Percentiles rank a stretch among this genome's conserved stretches.
Conservation (phyloP, 2,797 vertebrate species). For the Jordanella pulchra region DNA sequence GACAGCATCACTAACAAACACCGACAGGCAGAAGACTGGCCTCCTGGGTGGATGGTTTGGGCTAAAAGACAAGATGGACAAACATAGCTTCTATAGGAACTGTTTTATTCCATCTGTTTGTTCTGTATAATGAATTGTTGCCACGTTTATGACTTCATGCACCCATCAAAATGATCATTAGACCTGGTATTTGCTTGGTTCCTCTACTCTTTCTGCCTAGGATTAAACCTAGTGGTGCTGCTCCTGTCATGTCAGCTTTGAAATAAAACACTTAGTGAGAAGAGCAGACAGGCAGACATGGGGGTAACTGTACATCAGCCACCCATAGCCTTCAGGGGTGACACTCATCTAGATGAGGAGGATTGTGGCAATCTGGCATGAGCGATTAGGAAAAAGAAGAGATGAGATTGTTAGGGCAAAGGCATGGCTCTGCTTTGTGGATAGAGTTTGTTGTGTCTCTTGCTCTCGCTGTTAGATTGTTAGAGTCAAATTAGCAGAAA, state of each 20-base stretch:
- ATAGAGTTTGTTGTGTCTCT: constrained; percentile 58
- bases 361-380: constrained; percentile 60
- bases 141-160: constrained; percentile 51
- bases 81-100: constrained; percentile 44
- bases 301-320: constrained; percentile 70
- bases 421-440: constrained; percentile 49
- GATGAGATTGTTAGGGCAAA: constrained; percentile 66
- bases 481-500: constrained; percentile 49
- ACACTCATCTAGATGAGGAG: constrained; percentile 58
- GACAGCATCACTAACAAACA: constrained; percentile 73
- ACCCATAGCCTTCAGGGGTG: constrained; percentile 54
- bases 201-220: constrained; percentile 43
- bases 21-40: constrained; percentile 67
- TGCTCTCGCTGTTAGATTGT: constrained; percentile 46
- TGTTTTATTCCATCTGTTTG: constrained; percentile 34
- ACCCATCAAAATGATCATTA: constrained; percentile 58
- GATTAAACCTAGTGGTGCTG: constrained; percentile 64
- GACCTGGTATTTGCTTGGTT: constrained; percentile 52
- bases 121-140: constrained; percentile 42
- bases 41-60: constrained; percentile 56
- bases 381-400: constrained; percentile 56
- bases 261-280: constrained; percentile 64
- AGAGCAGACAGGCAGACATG: constrained; percentile 66
- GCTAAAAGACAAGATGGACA: constrained; percentile 30
- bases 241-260: constrained; percentile 70